A percentile compares a stretch with the other conserved stretches of the same genome.
These are phyloP conservation scores for Chamaea fasciata DNA, from an alignment of 2,113 vertebrate species.

Conservation along the genomic window DNA sequence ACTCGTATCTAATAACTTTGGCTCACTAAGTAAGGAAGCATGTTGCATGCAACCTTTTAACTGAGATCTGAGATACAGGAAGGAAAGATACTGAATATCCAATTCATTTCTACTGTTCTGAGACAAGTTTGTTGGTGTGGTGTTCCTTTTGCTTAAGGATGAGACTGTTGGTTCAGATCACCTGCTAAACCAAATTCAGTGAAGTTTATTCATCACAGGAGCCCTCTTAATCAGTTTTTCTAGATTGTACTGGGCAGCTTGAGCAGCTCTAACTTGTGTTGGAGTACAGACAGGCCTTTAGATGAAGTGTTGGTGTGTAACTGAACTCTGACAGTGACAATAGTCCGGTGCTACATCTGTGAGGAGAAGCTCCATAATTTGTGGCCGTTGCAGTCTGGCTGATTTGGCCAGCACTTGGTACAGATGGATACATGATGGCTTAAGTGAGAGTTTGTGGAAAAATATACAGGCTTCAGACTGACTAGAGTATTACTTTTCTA, in stretches of 20 bases:
- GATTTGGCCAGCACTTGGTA: neutral
- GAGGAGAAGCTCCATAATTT: neutral
- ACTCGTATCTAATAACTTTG: fast-evolving
- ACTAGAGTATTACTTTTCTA: conserved; percentile 21
- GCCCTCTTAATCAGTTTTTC: neutral
- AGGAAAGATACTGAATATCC: neutral
- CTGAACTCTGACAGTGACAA: neutral
- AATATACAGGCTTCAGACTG: neutral
- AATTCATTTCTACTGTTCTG: neutral
- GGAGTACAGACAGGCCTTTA: neutral
- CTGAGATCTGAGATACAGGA: neutral
- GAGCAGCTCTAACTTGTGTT: neutral
- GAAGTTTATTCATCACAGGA: neutral
- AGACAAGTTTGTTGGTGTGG: neutral
- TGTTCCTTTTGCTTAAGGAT: neutral
- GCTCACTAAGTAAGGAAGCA: neutral
- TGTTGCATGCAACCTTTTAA: neutral
- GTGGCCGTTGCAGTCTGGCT: neutral
- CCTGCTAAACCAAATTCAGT: neutral
- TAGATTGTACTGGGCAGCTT: neutral
- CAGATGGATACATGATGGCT: neutral
- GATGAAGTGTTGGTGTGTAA: neutral
- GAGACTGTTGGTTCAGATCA: neutral
- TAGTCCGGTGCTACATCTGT: neutral
- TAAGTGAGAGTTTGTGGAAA: neutral